Percentiles rank a stretch among this genome's conserved stretches.
Evolutionary conservation across 2,888 invertebrate genomes (phyloP).

Genomic region (Tinea pellionella): DNA sequence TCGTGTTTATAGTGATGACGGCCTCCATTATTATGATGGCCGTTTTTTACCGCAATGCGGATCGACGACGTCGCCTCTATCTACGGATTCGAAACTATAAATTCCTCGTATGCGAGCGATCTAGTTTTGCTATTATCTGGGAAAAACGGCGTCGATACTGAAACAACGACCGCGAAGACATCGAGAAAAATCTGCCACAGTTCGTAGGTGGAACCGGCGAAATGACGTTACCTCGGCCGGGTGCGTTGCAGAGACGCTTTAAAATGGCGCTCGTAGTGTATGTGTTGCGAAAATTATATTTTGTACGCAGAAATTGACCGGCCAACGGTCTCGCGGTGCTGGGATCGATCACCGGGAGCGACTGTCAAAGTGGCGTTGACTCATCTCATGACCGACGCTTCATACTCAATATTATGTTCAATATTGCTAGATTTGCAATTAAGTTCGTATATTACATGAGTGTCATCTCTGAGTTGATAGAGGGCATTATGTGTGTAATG

Average conservation of each 20-base stretch:
- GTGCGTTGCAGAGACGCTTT: not conserved
- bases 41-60: slow-evolving; percentile 70
- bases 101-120: not conserved
- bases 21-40: slow-evolving; percentile 69
- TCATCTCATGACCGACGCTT: not conserved
- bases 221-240: slow-evolving; percentile 26
- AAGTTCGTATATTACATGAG: not conserved
- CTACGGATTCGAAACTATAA: not conserved
- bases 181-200: slow-evolving; percentile 44
- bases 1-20: slow-evolving; percentile 67
- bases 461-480: too few species aligned
- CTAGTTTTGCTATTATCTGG: not conserved
- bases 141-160: not conserved
- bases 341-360: slow-evolving; percentile 4
- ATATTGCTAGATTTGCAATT: not conserved
- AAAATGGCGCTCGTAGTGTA: not conserved
- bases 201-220: slow-evolving; percentile 49
- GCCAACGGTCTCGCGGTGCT: not conserved
- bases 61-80: slow-evolving; percentile 32
- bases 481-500: not conserved
- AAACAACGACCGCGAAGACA: slow-evolving; percentile 18
- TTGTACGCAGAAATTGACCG: not conserved
- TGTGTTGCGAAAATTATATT: not conserved
- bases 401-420: not conserved
- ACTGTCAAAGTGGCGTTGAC: not conserved